Percentiles rank a stretch among this genome's conserved stretches.
phyloP scores from a whole-genome alignment of 2,113 vertebrate species.

The Lampris megalopsis region DNA sequence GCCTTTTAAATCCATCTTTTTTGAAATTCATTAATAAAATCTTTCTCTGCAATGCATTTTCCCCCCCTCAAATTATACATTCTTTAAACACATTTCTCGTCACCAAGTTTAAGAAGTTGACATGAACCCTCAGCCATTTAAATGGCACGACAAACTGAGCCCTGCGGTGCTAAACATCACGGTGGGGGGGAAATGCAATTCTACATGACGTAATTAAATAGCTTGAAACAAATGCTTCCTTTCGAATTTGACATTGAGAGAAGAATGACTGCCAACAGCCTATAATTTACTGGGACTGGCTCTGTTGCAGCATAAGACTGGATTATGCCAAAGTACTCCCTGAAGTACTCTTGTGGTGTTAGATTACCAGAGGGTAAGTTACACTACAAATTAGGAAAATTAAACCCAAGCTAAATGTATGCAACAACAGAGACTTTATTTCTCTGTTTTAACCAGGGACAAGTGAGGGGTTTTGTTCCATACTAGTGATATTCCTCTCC shows the following conservation, averaged over 20 bases:
- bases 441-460: no score
- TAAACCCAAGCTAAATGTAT: not conserved
- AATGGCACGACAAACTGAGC: not conserved
- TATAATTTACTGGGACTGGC: constrained; percentile 11
- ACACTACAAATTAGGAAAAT: not conserved
- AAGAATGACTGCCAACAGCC: constrained; percentile 15
- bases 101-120: not conserved
- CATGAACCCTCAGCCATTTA: not conserved
- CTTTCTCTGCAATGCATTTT: not conserved
- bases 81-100: not conserved
- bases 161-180: not conserved
- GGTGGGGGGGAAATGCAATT: not conserved
- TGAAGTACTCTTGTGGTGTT: not conserved
- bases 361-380: not conserved
- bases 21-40: not conserved
- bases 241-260: constrained; percentile 24
- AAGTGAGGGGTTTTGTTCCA: no score
- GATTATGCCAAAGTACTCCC: not conserved
- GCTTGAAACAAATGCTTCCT: constrained; percentile 16
- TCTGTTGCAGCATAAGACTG: not conserved
- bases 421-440: not conserved
- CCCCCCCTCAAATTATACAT: not conserved
- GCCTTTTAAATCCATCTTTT: not conserved
- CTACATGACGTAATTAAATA: constrained; percentile 12
- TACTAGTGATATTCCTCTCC: no score